Evolutionary conservation across 2,113 vertebrate genomes (phyloP).

Genomic region (Echinops telfairi): DNA sequence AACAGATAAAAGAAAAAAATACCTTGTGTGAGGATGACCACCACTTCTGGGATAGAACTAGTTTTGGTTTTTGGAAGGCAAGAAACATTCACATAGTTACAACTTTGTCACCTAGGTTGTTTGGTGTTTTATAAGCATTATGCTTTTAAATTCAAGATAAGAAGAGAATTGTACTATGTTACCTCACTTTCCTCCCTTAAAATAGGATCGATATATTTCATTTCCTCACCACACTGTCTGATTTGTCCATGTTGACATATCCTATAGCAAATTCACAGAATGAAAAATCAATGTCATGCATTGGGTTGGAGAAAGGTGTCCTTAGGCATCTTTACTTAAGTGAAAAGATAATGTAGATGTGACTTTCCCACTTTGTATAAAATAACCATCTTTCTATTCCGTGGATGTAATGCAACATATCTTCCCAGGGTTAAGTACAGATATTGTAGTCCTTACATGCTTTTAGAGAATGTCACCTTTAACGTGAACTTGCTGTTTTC

Average conservation of each 20-base stretch:
- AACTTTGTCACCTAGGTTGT: background rate
- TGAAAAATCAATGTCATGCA: background rate
- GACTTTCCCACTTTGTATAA: background rate
- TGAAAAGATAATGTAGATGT: constrained; percentile 17
- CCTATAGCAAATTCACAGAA: background rate
- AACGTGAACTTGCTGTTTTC: constrained; percentile 16
- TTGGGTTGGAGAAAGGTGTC: background rate
- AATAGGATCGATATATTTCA: background rate
- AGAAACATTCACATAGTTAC: background rate
- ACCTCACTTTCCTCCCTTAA: background rate
- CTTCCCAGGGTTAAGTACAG: background rate
- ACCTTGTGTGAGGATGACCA: background rate
- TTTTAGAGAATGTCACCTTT: constrained; percentile 11
- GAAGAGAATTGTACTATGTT: background rate
- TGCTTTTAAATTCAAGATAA: background rate
- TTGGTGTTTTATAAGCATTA: background rate
- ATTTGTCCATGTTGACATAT: background rate
- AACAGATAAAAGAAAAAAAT: too few relatives aligned
- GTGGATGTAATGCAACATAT: background rate
- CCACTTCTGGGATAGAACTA: background rate
- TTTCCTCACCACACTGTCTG: background rate
- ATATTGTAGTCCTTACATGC: background rate
- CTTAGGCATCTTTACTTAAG: background rate
- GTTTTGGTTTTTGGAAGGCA: background rate
- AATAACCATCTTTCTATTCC: background rate